phyloP scores from a whole-genome alignment of 2,113 vertebrate genomes.

The Colius striatus region DNA sequence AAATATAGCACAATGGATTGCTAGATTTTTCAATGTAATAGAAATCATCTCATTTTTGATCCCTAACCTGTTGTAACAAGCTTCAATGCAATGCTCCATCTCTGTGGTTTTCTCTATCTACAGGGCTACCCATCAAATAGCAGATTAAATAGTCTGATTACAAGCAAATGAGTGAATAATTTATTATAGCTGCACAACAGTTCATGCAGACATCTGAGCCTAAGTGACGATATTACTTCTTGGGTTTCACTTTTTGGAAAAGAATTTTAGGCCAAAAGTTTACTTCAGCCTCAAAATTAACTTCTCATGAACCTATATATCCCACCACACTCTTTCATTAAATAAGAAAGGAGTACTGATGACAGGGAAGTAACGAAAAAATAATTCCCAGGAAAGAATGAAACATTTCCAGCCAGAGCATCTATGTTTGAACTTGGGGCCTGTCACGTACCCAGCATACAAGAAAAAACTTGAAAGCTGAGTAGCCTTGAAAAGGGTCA shows the following conservation, averaged over 20 bases:
- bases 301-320: not conserved
- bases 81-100: not conserved
- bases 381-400: not conserved
- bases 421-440: not conserved
- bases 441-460: not conserved
- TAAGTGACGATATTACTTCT: constrained; percentile 4
- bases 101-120: not conserved
- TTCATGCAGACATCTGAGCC: not conserved
- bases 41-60: not conserved
- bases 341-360: not conserved
- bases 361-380: constrained; percentile 4
- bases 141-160: constrained; percentile 33
- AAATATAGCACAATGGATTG: not conserved
- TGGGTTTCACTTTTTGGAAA: not conserved
- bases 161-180: constrained; percentile 27
- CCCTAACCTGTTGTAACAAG: not conserved
- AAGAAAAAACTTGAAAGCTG: not conserved
- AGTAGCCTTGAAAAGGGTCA: not conserved
- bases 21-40: not conserved
- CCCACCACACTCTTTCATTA: not conserved
- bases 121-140: not conserved
- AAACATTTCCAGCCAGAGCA: not conserved
- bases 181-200: constrained; percentile 26
- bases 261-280: constrained; percentile 28
- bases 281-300: constrained; percentile 15